Percentiles rank a stretch among this genome's conserved stretches.
These are phyloP conservation scores for Mormyrus hasselquistii DNA, from an alignment of 2,797 vertebrate species.

Conservation along the genomic window DNA sequence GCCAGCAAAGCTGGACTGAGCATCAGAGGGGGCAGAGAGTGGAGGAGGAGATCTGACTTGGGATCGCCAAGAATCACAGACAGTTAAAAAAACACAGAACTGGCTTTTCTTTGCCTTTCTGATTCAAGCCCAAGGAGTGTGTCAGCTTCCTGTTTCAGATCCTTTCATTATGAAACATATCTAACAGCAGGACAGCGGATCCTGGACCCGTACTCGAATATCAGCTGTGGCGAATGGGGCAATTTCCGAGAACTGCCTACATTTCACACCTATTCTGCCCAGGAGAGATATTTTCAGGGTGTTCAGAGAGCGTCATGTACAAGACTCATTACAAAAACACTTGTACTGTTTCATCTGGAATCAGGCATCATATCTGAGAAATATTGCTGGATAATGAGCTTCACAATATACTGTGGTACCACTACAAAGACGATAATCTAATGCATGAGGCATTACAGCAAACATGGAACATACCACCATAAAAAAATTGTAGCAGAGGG, in stretches of 20 bases:
- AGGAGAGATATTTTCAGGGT: background rate
- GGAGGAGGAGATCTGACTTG: background rate
- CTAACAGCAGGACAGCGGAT: background rate
- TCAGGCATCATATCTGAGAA: background rate
- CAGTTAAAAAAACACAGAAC: background rate
- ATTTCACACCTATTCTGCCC: background rate
- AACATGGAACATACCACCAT: background rate
- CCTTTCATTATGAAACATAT: background rate
- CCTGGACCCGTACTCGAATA: background rate
- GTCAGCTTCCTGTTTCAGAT: background rate
- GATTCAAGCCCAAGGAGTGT: background rate
- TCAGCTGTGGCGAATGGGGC: background rate
- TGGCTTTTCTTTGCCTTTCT: background rate
- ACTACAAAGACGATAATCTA: background rate
- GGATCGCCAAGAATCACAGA: background rate
- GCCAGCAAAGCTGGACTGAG: background rate
- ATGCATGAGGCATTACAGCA: background rate
- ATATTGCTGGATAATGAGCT: background rate
- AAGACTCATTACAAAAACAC: background rate
- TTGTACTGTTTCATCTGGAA: background rate
- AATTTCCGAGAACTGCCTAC: background rate
- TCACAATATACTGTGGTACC: background rate
- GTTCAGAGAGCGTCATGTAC: background rate
- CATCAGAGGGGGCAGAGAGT: background rate
- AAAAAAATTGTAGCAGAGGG: background rate